Evolutionary conservation across 1,140 invertebrate species (phyloP), one percentile per base, ranked within the genome.

Genomic region (Drosophila carrolli): DNA sequence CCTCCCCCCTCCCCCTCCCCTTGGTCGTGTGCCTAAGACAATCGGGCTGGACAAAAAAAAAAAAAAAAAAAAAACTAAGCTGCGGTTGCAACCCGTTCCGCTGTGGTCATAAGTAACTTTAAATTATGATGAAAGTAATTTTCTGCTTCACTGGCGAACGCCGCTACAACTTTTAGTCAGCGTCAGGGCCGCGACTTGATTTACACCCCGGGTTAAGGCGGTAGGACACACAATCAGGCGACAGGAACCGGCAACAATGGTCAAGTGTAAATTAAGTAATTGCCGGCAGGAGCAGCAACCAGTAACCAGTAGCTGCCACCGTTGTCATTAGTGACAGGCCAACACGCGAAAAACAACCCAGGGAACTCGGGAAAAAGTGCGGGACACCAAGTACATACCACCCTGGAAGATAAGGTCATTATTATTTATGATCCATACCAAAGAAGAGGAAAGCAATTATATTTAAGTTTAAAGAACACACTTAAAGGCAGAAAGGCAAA

Each of bases 101-200:
- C 77, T 78, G 81, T 46, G 85, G 79, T 88, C 86, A 85, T 90
- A 90, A 90, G 71, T 86, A 90, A 90, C 78, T 90, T 82, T 90
- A 90, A 90, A 82, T 90, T 83, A 90, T 90, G 88, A 88, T 90
- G 88, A 88, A 90, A 90, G 88, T 91, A 90, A 90, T 90, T 90
- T 90, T 90, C 82, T 90, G 88, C 88, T 90, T 90, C 88, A 90
- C 74, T 90, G 90, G 88, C 86, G 73, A 70, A 78, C 53, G 81
- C 76, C 77, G 73, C 74, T 48, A 38, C 81, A 59, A 56, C 54
- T 58, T 65, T 61, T 16, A 29, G 58, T 38, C 35, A 35, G 37
- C 27, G 38, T 35, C 38, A 48, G 57, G 43, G 57, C 16, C 23
- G 32, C 11, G 32, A 57, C 37, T 60, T 63, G 60, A 63, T 63